Evolutionary conservation across 37 sponge, comb jelly and placozoan species (phyloP), one percentile per base, ranked within the genome.

Genomic region (Mnemiopsis leidyi): DNA sequence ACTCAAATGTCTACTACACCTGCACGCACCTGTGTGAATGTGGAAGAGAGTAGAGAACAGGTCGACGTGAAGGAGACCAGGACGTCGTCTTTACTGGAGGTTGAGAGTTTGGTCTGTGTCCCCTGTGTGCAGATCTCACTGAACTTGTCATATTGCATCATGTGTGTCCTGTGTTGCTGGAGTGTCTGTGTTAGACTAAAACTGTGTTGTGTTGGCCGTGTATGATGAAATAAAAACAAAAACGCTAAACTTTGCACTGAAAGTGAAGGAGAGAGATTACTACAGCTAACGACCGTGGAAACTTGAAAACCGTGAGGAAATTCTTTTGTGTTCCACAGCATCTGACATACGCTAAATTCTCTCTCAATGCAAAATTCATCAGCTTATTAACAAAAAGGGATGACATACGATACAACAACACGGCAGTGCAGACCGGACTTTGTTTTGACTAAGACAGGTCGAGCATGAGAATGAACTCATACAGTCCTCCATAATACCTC

Each of bases 61-160:
- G 73, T 69, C 24, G 73, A 69, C 2, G 73, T 69, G 73, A 69
- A 69, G 73, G 73, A 69, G 24, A 69, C 73, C 23, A 69, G 73
- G 23, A 69, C 29, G 21, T 69, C 73, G 73, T 69, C 73, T 25
- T 69, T 69, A 25, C 73, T 69, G 73, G 73, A 69, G 29, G 73
- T 69, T 16, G 73, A 69, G 73, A 69, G 73, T 25, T 69, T 69
- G 73, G 73, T 69, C 73, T 69, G 73, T 1, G 73, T 69, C 21
- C 73, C 73, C 21, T 69, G 73, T 3, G 73, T n/a, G n/a, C 73
- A 69, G 73, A 69, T 69, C 73, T 69, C 73, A 25, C 21, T 21
- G 73, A 28, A 69, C 9, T 20, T 69, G 24, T 69, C 73, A 69
- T 69, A 69, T 25, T 69, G 73, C 73, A 69, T 69, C 73, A 69